These are phyloP conservation scores for Epinephelus lanceolatus DNA, from an alignment of 2,113 vertebrate species.

Conservation along the genomic window DNA sequence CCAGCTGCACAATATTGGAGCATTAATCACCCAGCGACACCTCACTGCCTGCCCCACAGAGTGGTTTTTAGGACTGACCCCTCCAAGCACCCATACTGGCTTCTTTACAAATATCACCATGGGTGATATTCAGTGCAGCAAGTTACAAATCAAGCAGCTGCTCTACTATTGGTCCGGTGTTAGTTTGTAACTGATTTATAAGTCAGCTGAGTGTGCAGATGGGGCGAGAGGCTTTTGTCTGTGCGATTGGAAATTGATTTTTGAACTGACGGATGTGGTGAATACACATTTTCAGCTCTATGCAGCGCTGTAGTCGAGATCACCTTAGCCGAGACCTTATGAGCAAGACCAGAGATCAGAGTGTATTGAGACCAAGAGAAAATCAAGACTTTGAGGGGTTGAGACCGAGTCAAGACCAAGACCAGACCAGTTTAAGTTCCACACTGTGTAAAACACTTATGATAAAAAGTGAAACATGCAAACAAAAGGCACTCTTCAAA, in stretches of 20 bases:
- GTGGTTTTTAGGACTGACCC: slow-evolving; percentile 62
- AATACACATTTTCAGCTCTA: not conserved
- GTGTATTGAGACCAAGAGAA: too few relatives aligned
- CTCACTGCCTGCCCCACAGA: slow-evolving; percentile 54
- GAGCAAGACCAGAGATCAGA: too few relatives aligned
- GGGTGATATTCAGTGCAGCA: slow-evolving; percentile 53
- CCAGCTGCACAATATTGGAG: slow-evolving; percentile 28
- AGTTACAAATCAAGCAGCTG: slow-evolving; percentile 58
- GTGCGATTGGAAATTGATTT: slow-evolving; percentile 51
- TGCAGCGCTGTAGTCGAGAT: too few relatives aligned
- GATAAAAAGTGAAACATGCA: too few relatives aligned
- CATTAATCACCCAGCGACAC: slow-evolving; percentile 70
- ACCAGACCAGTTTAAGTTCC: too few relatives aligned
- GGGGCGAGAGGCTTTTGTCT: slow-evolving; percentile 7
- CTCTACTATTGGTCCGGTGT: not conserved
- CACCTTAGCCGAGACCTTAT: too few relatives aligned
- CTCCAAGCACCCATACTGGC: slow-evolving; percentile 2
- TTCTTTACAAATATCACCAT: slow-evolving; percentile 32
- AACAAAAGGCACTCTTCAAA: too few relatives aligned
- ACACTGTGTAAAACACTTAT: too few relatives aligned
- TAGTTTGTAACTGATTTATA: slow-evolving; percentile 35
- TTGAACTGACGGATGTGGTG: slow-evolving; percentile 14
- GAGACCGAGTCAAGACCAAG: too few relatives aligned
- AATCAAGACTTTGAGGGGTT: too few relatives aligned
- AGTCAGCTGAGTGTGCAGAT: slow-evolving; percentile 17